A percentile compares a stretch with the other conserved stretches of the same genome.
Evolutionary conservation across 1,140 invertebrate species (phyloP).

Genomic region (Plutomurus gul): DNA sequence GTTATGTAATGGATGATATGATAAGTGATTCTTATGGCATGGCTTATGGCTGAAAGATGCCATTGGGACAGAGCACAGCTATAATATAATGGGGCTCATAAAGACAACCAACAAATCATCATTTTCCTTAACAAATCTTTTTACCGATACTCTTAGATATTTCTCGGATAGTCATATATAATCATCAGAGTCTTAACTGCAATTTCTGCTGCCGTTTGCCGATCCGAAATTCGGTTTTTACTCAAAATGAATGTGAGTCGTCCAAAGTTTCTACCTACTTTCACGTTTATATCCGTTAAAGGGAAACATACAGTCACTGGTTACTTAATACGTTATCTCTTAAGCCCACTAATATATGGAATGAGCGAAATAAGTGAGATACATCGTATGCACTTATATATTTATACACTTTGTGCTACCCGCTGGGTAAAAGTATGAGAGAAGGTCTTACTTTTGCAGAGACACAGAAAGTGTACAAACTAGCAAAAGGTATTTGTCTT

Average conservation of each 20-base stretch:
- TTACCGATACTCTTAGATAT: neutral
- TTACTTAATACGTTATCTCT: too few species aligned
- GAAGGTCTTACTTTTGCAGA: too few species aligned
- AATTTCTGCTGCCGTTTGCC: neutral
- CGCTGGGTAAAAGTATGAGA: too few species aligned
- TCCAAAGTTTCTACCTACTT: too few species aligned
- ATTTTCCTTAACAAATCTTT: slow-evolving; percentile 23
- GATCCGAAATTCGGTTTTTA: neutral
- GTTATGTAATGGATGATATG: slow-evolving; percentile 29
- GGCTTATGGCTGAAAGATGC: slow-evolving; percentile 23
- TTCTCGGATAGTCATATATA: neutral
- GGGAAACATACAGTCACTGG: too few species aligned
- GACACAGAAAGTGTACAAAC: too few species aligned
- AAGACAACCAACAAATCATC: slow-evolving; percentile 34
- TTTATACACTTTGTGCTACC: too few species aligned
- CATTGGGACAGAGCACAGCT: slow-evolving; percentile 13
- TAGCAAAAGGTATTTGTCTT: neutral
- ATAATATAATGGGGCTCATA: slow-evolving; percentile 25
- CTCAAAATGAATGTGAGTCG: too few species aligned
- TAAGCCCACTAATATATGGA: neutral
- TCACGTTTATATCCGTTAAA: too few species aligned
- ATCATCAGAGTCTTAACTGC: neutral
- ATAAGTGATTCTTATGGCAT: slow-evolving; percentile 32
- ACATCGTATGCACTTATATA: too few species aligned
- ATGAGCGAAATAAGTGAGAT: too few species aligned